Evolutionary conservation across 2,888 invertebrate species (phyloP), one percentile per base, ranked within the genome.

Genomic region (Trissolcus brochymenae): DNA sequence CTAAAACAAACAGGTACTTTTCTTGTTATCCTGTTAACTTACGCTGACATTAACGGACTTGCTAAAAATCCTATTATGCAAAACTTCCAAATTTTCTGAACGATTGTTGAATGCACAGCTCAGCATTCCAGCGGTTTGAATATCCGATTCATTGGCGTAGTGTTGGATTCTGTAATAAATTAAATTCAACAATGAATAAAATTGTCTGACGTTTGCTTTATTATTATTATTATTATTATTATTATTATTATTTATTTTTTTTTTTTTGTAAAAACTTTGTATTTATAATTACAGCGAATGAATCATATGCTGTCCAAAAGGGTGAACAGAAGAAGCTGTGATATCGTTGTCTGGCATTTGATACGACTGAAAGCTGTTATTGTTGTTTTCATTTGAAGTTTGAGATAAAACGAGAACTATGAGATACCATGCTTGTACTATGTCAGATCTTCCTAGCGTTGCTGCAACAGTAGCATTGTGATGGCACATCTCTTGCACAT

Each of bases 61-160:
- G 79, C 92, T 92, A 81, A 85, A 81, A 57, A 85, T 80, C 29
- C 86, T 83, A 16, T 81, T 83, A 60, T 87, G 87, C 40, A 91
- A 89, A 14, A 90, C 90, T 77, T 90, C 90, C 60, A 88, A 88
- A 11, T 90, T 89, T 75, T 92, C 91, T 50, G 91, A 92, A 82
- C 92, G 92, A 68, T 93, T 92, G 73, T 95, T 94, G 89, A 98
- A 97, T 1, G 95, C 93, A 86, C 98, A 97, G 78, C 95, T 94
- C 70, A 98, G 87, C 95, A 98, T 96, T 1, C 97, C 98, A 3
- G 98, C 96, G 89, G 96, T 98, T 90, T 98, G 98, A 14, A 98
- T 91, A 88, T 98, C 98, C 6, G 94, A 93, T 62, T 94, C 92
- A 80, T 92, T 92, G 0, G 95, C 95, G 87, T 95, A 96, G 89